phyloP scores from a whole-genome alignment of 2,113 vertebrate genomes.

The Spea bombifrons region DNA sequence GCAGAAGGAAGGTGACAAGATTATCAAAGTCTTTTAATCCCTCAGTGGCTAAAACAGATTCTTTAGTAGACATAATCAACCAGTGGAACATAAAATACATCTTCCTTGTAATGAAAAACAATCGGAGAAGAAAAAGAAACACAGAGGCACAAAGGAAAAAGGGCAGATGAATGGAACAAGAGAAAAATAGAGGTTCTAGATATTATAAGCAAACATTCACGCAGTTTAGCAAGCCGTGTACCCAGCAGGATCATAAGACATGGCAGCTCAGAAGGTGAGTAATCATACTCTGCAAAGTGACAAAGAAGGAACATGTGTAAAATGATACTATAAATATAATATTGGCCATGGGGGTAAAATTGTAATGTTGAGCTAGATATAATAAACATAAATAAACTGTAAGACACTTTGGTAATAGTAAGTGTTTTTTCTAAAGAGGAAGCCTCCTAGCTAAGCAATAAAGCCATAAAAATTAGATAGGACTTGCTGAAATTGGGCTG shows the following conservation, averaged over 20 bases:
- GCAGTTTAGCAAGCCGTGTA: not conserved
- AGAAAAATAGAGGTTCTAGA: too few species aligned
- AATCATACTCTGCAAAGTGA: not conserved
- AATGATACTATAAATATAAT: too few species aligned
- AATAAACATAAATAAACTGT: too few species aligned
- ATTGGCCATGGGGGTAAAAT: too few species aligned
- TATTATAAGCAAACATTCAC: not conserved
- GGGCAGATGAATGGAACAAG: not conserved
- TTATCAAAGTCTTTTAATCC: slow-evolving; percentile 23
- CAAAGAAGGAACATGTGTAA: too few species aligned
- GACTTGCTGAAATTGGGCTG: too few species aligned
- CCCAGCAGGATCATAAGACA: not conserved
- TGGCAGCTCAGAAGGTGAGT: not conserved
- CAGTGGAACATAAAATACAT: not conserved
- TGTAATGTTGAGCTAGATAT: too few species aligned
- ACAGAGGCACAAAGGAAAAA: not conserved
- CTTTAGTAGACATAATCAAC: not conserved
- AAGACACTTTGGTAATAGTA: too few species aligned
- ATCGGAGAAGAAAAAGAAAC: not conserved
- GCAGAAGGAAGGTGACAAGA: slow-evolving; percentile 25
- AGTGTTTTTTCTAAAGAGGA: too few species aligned
- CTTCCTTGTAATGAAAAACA: too few species aligned
- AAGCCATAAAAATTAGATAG: too few species aligned
- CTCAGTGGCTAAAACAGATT: slow-evolving; percentile 11
- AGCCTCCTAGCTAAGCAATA: too few species aligned